Conservation (phyloP, 2,888 invertebrate species). For the Meandrusa payeni region DNA sequence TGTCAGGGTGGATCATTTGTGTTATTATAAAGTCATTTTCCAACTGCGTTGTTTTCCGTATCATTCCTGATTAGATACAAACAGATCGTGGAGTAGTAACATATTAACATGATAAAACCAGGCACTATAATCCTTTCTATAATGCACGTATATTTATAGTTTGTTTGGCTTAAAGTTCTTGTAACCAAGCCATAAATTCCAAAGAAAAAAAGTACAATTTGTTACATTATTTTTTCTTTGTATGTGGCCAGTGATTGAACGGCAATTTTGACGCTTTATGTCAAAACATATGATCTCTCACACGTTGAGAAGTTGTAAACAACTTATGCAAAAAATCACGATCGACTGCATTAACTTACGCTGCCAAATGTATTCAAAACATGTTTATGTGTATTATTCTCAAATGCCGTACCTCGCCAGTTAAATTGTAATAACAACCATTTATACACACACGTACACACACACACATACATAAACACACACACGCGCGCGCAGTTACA, state of each 20-base stretch:
- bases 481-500: too few relatives aligned
- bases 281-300: not conserved
- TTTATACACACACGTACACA: too few relatives aligned
- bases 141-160: conserved; percentile 11
- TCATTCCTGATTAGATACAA: conserved; percentile 31
- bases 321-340: not conserved
- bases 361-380: not conserved
- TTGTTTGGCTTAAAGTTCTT: not conserved
- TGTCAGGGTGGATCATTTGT: not conserved
- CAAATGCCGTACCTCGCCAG: not conserved
- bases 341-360: not conserved
- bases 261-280: too few relatives aligned
- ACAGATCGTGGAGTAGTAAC: conserved; percentile 25
- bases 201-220: too few relatives aligned
- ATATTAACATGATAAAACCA: conserved; percentile 26
- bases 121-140: conserved; percentile 20
- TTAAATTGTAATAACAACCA: conserved; percentile 4
- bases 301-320: not conserved
- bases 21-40: conserved; percentile 8
- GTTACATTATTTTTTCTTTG: too few relatives aligned
- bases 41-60: conserved; percentile 23
- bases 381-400: conserved; percentile 1
- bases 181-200: too few relatives aligned
- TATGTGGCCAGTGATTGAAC: too few relatives aligned
- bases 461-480: too few relatives aligned